These are phyloP conservation scores for Lepidurus couesii DNA, from an alignment of 1,140 invertebrate species.

Conservation along the genomic window DNA sequence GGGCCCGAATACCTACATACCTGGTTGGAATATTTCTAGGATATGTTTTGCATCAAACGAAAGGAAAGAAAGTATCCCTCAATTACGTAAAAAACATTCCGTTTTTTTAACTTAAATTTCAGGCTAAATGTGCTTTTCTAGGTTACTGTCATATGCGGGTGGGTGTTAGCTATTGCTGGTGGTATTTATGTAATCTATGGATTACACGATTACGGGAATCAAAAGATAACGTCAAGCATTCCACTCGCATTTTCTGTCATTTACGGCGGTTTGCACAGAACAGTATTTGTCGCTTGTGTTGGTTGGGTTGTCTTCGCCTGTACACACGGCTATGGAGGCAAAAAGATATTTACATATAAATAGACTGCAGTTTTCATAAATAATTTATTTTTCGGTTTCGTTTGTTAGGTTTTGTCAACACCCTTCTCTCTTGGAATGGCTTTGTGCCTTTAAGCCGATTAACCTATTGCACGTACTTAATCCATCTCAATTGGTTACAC, in stretches of 20 bases:
- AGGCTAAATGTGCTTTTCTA: not conserved
- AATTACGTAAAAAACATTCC: not conserved
- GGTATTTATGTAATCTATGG: not conserved
- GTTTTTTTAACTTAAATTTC: no score
- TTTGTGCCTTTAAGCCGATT: constrained; percentile 76
- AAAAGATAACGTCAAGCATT: constrained; percentile 49
- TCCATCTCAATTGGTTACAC: constrained; percentile 66
- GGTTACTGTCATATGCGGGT: not conserved
- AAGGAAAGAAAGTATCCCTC: not conserved
- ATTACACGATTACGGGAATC: not conserved
- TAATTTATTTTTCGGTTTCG: constrained; percentile 36
- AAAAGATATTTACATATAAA: not conserved
- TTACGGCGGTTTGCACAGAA: constrained; percentile 46
- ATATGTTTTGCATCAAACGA: constrained; percentile 28
- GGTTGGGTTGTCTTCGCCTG: constrained; percentile 51
- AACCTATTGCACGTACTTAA: constrained; percentile 82
- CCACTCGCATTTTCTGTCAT: constrained; percentile 48
- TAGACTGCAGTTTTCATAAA: not conserved
- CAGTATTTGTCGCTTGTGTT: constrained; percentile 45
- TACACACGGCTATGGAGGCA: constrained; percentile 46
- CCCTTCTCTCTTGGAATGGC: constrained; percentile 67
- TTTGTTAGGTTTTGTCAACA: constrained; percentile 56
- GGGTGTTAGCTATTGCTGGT: not conserved
- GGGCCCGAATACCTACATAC: constrained; percentile 31
- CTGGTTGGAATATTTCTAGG: constrained; percentile 32